Base-by-base conservation (phyloP, 2,888 invertebrate genomes). In the Belgica antarctica region DNA sequence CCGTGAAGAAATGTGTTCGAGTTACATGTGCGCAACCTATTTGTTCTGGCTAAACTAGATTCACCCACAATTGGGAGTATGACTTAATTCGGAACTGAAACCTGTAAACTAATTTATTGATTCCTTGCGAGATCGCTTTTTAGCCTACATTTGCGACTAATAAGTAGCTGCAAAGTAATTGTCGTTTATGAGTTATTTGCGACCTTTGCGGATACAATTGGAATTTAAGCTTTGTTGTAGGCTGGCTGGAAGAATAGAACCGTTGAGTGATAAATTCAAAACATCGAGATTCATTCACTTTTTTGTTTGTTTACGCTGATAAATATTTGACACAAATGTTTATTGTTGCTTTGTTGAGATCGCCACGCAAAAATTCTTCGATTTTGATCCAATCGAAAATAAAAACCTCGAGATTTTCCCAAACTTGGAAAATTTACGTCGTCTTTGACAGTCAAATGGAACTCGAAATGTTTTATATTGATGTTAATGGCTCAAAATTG, bases 181-280 rank as follows among this genome's bases (percentile, higher is more conserved):
- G 41, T 2, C 15, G 41, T n/a, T 41, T 41, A 15, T 41, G 12
- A 41, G 41, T n/a, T 4, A 31, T 10, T 41, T 10, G 41, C 41
- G 41, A 41, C 41, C 41, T 41, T 41, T 41, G 41, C 41, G 10
- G 15, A 41, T 31, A 41, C 41, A 41, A 41, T 41, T 41, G 15
- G 41, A 41, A 41, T 41, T 41, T 41, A 5, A 41, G 41, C 15
- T 41, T 15, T 41, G 15, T 41, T 41, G 41, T 41, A 15, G 41
- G 31, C 31, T 7, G 41, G 15, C 10, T 41, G 10, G n/a, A n/a
- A 41, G 41, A 41, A 41, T 41, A 12, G 41, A 41, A n/a, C 10
- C 15, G 41, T n/a, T 41, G 3, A n/a, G 41, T n/a, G 15, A 41
- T 41, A 41, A 41, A 41, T 41, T 41, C 15, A 15, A 41, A 34